phyloP scores from a whole-genome alignment of 2,797 vertebrate species.

The Pseudopleuronectes americanus region DNA sequence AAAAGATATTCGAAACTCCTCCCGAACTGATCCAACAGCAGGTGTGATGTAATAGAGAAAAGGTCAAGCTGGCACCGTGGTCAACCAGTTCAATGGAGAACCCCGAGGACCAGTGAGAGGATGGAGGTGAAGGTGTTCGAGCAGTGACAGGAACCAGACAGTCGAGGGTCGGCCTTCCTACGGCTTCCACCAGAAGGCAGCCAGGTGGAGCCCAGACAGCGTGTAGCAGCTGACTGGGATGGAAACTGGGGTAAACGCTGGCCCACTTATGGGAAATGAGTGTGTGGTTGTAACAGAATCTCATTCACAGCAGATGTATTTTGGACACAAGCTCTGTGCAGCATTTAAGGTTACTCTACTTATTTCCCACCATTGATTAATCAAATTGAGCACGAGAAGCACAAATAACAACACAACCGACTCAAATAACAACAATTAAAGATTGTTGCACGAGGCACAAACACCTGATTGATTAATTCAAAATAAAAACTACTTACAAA shows the following conservation, averaged over 20 bases:
- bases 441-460: too few relatives aligned
- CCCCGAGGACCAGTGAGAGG: slow-evolving; percentile 49
- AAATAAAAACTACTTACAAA: neutral
- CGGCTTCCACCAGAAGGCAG: slow-evolving; percentile 15
- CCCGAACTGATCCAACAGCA: slow-evolving; percentile 19
- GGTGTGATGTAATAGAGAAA: slow-evolving; percentile 8
- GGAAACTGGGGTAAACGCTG: slow-evolving; percentile 47
- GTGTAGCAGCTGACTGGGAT: slow-evolving; percentile 25
- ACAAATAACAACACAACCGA: neutral
- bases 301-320: neutral
- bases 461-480: too few relatives aligned
- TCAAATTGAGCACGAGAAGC: neutral
- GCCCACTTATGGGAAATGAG: slow-evolving; percentile 45
- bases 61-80: neutral
- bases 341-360: neutral
- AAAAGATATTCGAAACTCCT: neutral
- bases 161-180: slow-evolving; percentile 33
- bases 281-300: slow-evolving; percentile 19
- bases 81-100: slow-evolving; percentile 59
- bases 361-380: neutral
- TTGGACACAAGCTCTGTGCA: neutral
- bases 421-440: neutral
- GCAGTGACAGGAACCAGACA: slow-evolving; percentile 38
- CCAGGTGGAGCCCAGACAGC: slow-evolving; percentile 23
- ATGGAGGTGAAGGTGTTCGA: slow-evolving; percentile 55